Percentiles rank a stretch among this genome's conserved stretches.
phyloP scores from a whole-genome alignment of 1,140 invertebrate species.

The Ladona fulva region DNA sequence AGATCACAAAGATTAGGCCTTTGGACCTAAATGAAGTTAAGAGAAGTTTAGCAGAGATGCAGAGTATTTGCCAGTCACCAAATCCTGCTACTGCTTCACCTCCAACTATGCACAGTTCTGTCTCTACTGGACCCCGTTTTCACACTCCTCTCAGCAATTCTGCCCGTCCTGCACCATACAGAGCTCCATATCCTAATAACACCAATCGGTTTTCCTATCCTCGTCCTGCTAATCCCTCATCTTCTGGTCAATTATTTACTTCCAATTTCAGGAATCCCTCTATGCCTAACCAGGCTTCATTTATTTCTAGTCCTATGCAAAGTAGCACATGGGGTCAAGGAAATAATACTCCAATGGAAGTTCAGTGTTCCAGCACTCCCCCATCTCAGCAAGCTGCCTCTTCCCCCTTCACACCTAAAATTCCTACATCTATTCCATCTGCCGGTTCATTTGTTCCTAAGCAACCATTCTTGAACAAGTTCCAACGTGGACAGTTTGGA shows the following conservation, averaged over 20 bases:
- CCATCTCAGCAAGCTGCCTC: neutral
- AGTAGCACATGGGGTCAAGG: neutral
- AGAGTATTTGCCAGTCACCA: neutral
- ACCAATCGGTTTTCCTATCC: neutral
- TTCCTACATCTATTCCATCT: neutral
- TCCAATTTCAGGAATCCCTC: neutral
- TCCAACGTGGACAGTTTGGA: neutral
- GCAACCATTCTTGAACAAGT: neutral
- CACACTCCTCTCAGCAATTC: neutral
- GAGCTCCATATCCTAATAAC: neutral
- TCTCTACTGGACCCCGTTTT: neutral
- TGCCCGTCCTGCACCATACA: neutral
- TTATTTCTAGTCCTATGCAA: neutral
- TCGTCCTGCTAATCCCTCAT: neutral
- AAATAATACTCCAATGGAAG: neutral
- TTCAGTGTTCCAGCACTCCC: neutral
- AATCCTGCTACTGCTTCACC: neutral
- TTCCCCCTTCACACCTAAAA: neutral
- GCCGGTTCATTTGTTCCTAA: neutral
- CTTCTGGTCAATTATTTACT: neutral
- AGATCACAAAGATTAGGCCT: slow-evolving; percentile 5
- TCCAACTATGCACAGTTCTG: neutral
- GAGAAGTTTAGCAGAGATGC: neutral
- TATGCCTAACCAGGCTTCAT: neutral
- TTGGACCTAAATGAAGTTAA: neutral